phyloP scores from a whole-genome alignment of 2,888 invertebrate genomes.

The Drosophila hamatofila region DNA sequence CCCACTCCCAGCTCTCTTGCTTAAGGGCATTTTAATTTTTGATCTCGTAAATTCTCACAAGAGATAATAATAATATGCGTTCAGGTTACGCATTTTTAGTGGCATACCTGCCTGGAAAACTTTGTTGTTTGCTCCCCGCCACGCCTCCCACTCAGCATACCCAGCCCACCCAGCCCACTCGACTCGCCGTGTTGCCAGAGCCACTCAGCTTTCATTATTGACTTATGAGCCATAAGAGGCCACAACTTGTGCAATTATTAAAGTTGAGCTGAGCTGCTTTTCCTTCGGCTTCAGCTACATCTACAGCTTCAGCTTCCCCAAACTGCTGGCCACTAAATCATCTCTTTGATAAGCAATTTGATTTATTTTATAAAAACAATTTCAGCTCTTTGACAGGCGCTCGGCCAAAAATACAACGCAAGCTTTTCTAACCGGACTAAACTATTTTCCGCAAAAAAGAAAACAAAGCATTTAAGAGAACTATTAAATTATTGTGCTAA shows the following conservation, averaged over 20 bases:
- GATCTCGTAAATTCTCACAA: conserved; percentile 81
- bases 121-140: conserved; percentile 34
- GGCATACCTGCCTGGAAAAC: conserved; percentile 58
- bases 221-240: conserved; percentile 77
- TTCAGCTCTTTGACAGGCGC: conserved; percentile 68
- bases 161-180: not conserved
- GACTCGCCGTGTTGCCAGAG: not conserved
- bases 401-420: conserved; percentile 52
- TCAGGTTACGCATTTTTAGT: conserved; percentile 74
- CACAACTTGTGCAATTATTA: conserved; percentile 79
- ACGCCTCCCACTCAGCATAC: too few species aligned
- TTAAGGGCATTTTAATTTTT: conserved; percentile 80
- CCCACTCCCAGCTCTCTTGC: conserved; percentile 18
- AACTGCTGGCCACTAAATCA: conserved; percentile 67
- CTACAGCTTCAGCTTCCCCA: not conserved
- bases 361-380: conserved; percentile 77
- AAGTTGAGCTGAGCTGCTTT: conserved; percentile 67
- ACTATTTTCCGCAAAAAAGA: conserved; percentile 64
- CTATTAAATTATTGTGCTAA: not conserved
- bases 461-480: conserved; percentile 35
- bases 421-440: conserved; percentile 54
- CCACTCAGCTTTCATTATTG: conserved; percentile 59
- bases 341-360: conserved; percentile 81
- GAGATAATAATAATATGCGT: conserved; percentile 81
- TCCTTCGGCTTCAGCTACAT: not conserved